phyloP scores from a whole-genome alignment of 1,140 invertebrate species.

The Drosophila lini region DNA sequence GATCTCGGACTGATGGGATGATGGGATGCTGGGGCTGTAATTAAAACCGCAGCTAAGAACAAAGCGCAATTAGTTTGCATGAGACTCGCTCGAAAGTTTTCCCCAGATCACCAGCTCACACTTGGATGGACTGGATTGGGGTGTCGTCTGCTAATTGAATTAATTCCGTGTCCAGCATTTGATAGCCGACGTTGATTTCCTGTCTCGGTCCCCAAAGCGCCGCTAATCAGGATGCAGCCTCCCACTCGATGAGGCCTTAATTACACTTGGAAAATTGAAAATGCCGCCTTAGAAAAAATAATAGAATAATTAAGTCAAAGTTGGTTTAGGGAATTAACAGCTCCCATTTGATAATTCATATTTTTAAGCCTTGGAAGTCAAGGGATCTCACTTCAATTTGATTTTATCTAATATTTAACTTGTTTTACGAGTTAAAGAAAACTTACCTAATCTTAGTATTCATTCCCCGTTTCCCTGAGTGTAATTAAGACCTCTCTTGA shows the following conservation, averaged over 20 bases:
- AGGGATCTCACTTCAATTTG: background rate
- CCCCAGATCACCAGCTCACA: slow-evolving; percentile 2
- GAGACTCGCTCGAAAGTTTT: slow-evolving; percentile 65
- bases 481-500: slow-evolving; percentile 2
- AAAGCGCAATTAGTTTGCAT: slow-evolving; percentile 81
- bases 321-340: background rate
- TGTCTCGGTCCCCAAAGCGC: slow-evolving; percentile 50
- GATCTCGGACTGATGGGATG: slow-evolving; percentile 12
- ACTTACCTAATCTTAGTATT: background rate
- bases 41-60: slow-evolving; percentile 76
- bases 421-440: background rate
- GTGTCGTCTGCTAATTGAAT: slow-evolving; percentile 74
- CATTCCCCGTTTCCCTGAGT: slow-evolving; percentile 3
- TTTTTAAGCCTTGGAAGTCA: background rate
- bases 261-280: slow-evolving; percentile 7
- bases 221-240: slow-evolving; percentile 75
- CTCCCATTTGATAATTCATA: background rate
- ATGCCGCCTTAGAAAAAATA: slow-evolving; percentile 1
- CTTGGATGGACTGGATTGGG: slow-evolving; percentile 40
- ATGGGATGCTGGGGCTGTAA: slow-evolving; percentile 52
- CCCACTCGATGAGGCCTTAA: slow-evolving; percentile 51
- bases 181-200: slow-evolving; percentile 77
- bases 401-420: background rate
- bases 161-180: slow-evolving; percentile 62
- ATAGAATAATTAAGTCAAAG: slow-evolving; percentile 1